These are phyloP conservation scores for Luidia sarsii DNA, from an alignment of 53 echinoderm and acorn worm genomes.

Conservation along the genomic window DNA sequence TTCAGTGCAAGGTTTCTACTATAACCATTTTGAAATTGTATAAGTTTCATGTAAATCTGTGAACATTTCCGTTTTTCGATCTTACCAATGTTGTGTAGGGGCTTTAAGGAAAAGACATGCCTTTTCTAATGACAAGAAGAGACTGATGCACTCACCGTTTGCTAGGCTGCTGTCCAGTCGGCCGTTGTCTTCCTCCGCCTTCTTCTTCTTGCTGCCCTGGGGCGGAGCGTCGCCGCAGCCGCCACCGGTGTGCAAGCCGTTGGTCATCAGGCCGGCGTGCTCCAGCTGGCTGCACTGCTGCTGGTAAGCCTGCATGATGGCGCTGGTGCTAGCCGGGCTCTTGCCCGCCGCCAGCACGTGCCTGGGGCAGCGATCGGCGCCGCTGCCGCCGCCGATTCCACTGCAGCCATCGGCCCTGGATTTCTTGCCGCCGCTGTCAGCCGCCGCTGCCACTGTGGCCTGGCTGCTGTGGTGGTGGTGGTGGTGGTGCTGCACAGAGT, in stretches of 20 bases:
- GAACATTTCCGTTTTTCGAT: no score
- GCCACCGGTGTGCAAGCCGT: conserved; percentile 58
- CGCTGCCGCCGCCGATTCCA: conserved; percentile 26
- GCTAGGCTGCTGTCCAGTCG: conserved; percentile 12
- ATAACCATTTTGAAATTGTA: no score
- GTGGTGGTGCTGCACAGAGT: conserved; percentile 5
- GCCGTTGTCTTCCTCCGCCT: conserved; percentile 18
- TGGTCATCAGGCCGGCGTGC: conserved; percentile 25
- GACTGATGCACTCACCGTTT: conserved; percentile 49
- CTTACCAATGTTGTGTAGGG: no score
- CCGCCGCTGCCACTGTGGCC: conserved; percentile 30
- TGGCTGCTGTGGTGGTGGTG: conserved; percentile 19
- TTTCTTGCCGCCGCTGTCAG: conserved; percentile 57
- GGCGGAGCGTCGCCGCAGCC: conserved; percentile 46
- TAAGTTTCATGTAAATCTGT: no score
- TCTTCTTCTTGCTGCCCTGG: conserved; percentile 35
- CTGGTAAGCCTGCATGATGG: conserved; percentile 63
- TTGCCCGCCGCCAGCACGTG: conserved; percentile 64
- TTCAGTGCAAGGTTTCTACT: no score
- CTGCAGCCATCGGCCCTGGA: conserved; percentile 29
- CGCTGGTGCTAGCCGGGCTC: conserved; percentile 54
- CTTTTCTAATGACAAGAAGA: no score
- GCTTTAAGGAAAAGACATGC: no score
- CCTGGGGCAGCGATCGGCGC: conserved; percentile 66
- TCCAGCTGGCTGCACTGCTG: conserved; percentile 54